Evolutionary conservation across 2,888 invertebrate genomes (phyloP), one percentile per base, ranked within the genome.

Genomic region (Limenitis camilla): DNA sequence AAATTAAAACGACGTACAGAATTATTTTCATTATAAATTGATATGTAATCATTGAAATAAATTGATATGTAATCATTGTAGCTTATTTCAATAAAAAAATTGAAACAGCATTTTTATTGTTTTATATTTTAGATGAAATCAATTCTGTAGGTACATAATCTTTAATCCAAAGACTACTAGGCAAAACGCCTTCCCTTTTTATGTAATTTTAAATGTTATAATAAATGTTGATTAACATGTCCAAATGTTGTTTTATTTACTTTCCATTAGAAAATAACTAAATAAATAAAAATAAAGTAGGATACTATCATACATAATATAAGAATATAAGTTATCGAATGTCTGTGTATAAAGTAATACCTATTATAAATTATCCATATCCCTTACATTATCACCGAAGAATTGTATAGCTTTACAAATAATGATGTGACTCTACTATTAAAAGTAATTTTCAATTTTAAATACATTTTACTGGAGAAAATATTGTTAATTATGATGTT

Each of bases 151-250:
- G 76, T 71, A 75, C 73, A 68, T 74, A 72, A 67, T 68, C 67
- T 73, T 19, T 74, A 78, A 81, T 75, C 77, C 72, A 77, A 86
- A 85, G 84, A 85, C 83, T 83, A 83, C 81, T 80, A 76, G 85
- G 83, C 81, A 74, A 61, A 74, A 80, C 67, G 86, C 84, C 86
- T 83, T 72, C 83, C 72, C 83, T 86, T 85, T 86, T 83, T 86
- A 85, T 85, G 83, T 83, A 78, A 84, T 86, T 83, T 85, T 86
- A 81, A 85, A 84, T 84, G 85, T 86, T 86, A 83, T 80, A 81
- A 82, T 84, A 85, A 85, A 83, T 84, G 84, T 86, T 85, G 77
- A 78, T 68, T 78, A 81, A 81, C 81, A 84, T 83, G 82, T 82
- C 80, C 77, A 73, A 66, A n/a, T 56, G 39, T 56, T 65, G 71